Base-by-base conservation (phyloP, 2,888 invertebrate genomes). In the Tetranychus piercei region DNA sequence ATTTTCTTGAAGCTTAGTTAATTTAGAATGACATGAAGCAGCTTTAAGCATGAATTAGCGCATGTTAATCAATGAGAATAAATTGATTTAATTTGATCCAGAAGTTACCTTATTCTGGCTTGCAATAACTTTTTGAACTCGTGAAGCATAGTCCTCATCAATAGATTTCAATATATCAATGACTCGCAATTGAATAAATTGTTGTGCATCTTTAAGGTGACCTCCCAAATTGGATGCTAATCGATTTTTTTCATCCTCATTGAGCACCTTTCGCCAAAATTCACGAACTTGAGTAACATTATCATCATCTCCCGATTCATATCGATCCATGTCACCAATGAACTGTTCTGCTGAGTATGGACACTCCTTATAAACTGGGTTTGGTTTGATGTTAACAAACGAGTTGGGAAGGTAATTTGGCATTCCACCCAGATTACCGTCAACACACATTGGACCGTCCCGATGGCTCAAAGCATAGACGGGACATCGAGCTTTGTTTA, bases 341-440 rank as follows among this genome's bases (percentile, higher is more conserved):
- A 88, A 81, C 5, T 55, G 15, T 2, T 55, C 11, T 43, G 82
- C 88, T 71, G 86, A 84, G 2, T 87, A 86, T 65, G 86, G 83
- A 78, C 86, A 86, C 1, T 88, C 89, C 4, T 87, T 84, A 1
- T 87, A 86, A 79, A 88, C 87, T 77, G 87, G 87, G 74, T 81
- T 79, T 78, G 88, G 87, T 55, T 79, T 76, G 0, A 95, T 94
- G 0, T 96, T 96, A 77, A 87, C 86, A 84, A 95, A 97, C 77
- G 94, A 94, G 85, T 97, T 97, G 0, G 97, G 97, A 85, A 88
- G 94, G 82, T 97, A 97, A 83, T 96, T 96, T 6, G 96, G 96
- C 6, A 90, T 89, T 43, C 89, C 55, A 73, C 87, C 88, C 83
- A 94, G 92, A 82, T 93, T 94, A 79, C 87, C 87, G 66, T 86